These are phyloP conservation scores for Peromyscus maniculatus DNA, from an alignment of 2,113 vertebrate genomes.

Conservation along the genomic window DNA sequence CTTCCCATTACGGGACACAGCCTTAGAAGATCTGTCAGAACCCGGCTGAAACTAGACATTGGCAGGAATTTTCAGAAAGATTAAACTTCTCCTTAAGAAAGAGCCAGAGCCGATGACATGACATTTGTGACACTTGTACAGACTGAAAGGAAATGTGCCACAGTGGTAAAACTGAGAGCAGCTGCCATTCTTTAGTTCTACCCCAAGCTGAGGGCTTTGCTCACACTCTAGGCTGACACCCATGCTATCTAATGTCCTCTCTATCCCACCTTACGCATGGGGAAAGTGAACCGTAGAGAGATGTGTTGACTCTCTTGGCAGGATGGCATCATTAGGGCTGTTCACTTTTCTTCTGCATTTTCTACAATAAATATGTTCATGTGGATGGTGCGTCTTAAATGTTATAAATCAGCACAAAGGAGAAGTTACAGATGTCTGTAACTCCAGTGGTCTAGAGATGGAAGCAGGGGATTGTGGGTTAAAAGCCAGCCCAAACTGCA, in stretches of 20 bases:
- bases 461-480: not conserved
- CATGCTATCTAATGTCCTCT: no score
- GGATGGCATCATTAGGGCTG: not conserved
- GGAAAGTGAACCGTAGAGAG: not conserved
- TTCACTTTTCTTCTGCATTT: not conserved
- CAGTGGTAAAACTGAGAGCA: no score
- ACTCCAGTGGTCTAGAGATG: no score
- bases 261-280: not conserved
- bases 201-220: not conserved
- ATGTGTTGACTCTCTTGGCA: fast-evolving
- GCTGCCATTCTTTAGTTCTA: fast-evolving
- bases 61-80: slow-evolving; percentile 23
- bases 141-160: not conserved
- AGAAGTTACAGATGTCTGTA: not conserved
- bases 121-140: not conserved
- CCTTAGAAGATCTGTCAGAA: not conserved
- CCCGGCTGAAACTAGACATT: not conserved
- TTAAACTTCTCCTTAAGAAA: not conserved
- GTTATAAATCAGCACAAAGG: not conserved
- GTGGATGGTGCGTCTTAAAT: not conserved
- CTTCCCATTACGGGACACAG: not conserved
- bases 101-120: not conserved
- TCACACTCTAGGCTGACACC: fast-evolving
- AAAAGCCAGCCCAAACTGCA: not conserved
- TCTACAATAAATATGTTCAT: not conserved